Base-by-base conservation (phyloP, 2,113 vertebrate species). In the Catharus fuscescens region DNA sequence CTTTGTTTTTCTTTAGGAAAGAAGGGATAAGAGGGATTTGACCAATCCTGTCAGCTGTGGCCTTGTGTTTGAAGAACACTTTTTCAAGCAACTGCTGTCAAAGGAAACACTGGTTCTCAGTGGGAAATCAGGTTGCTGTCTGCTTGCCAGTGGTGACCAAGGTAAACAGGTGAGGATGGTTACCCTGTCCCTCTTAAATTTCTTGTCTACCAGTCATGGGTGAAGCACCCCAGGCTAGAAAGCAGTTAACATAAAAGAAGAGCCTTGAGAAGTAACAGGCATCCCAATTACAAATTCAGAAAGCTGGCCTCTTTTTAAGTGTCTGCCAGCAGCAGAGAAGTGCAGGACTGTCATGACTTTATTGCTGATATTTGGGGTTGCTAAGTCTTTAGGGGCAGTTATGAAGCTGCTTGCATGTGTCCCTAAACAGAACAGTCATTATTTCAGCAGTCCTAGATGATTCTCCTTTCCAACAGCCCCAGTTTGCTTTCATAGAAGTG, bases 1-100 rank as follows among this genome's bases (percentile, higher is more conserved):
- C 31, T 80, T 95, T 91, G 36, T 66, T 90, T 85, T 89, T 64
- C 50, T 77, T 86, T 66, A 95, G 81, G 38, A 88, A 84, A 52
- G 40, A 83, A 84, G 14, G 8, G 19, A 54, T 76, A 90, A 66
- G 59, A 73, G 28, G 14, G 14, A 67, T 80, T 90, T 95, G 64
- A 78, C 50, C 64, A 38, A 8, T 64, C 44, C 13, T 6, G 3
- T 66, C 60, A 47, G 21, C 21, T n/a, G 76, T 9, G 10, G 25
- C 62, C 72, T 80, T 62, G 14, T 2, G 3, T 65, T 64, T 74
- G 83, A 88, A 80, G 60, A 86, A 60, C 9, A 52, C 13, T 36
- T 86, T 88, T 79, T 80, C 56, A 80, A 70, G 59, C 56, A 83
- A 4, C 44, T 88, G 13, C 56, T 80, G 18, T 29, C 72, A 67